Base-by-base conservation (phyloP, 2,888 invertebrate genomes). In the Agrypnus murinus region DNA sequence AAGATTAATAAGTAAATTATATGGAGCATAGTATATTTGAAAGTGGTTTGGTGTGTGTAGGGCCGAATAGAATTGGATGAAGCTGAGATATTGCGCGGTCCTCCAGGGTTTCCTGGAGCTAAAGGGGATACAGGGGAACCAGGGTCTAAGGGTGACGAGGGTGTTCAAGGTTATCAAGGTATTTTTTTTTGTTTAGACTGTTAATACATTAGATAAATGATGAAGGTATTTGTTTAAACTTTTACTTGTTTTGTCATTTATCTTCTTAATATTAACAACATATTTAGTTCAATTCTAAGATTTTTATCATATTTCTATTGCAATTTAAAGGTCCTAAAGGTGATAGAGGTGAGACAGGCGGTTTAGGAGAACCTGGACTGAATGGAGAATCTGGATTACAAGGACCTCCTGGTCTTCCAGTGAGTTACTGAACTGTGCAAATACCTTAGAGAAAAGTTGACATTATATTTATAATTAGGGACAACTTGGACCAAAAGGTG, bases 361-460 rank as follows among this genome's bases (percentile, higher is more conserved):
- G 92, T 12, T 87, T 92, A 1, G 95, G 96, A 15, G 84, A 89
- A 62, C 91, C 92, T 80, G 96, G 95, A 36, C 84, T 90, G 69
- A 90, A 92, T 74, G 95, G 95, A 6, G 91, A 92, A 78, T 86
- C 92, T n/a, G 96, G 96, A 73, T 92, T 95, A 76, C 94, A 94
- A 85, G 96, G 95, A 66, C 95, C 95, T 10, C 95, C 95, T 25
- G 95, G 95, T 76, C 88, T 92, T 83, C 93, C 93, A 77, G 93
- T 93, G 82, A 87, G 90, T 85, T 73, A 67, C 19, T 45, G 5
- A 8, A 5, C n/a, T n/a, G n/a, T n/a, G n/a, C n/a, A n/a, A n/a
- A n/a, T n/a, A n/a, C n/a, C n/a, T n/a, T n/a, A n/a, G n/a, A n/a
- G n/a, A n/a, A n/a, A n/a, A n/a, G n/a, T n/a, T n/a, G n/a, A n/a